Percentiles rank a stretch among this genome's conserved stretches.
These are phyloP conservation scores for Aphis gossypii DNA, from an alignment of 1,140 invertebrate species.

Conservation along the genomic window DNA sequence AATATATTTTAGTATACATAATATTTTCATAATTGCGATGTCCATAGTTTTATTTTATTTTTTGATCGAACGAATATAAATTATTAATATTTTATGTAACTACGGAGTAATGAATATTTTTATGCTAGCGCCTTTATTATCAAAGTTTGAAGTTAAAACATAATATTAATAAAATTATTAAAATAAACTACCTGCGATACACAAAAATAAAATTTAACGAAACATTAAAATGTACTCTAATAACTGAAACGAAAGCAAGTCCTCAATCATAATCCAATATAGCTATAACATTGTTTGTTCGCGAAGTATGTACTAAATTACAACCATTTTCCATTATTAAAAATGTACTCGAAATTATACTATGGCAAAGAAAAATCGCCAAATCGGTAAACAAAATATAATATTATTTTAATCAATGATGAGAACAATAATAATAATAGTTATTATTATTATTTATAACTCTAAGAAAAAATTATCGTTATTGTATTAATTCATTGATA, in stretches of 20 bases:
- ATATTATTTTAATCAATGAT: not conserved
- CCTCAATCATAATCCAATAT: conserved; percentile 4
- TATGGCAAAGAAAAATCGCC: not conserved
- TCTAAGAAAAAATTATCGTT: not conserved
- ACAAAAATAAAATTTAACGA: not conserved
- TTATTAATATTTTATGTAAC: not conserved
- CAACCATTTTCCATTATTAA: conserved; percentile 11
- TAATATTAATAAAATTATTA: not conserved
- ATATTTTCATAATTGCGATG: not conserved
- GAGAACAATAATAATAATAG: not conserved
- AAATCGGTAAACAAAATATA: not conserved
- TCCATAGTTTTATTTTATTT: not conserved
- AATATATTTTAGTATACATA: not conserved
- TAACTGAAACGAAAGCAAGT: not conserved
- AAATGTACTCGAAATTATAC: not conserved
- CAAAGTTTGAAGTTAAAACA: not conserved
- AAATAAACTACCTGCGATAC: not conserved
- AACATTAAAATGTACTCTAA: conserved; percentile 11
- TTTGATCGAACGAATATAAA: not conserved
- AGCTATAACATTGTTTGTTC: not conserved
- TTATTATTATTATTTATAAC: not conserved
- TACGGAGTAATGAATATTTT: not conserved
- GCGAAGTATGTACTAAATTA: not conserved
- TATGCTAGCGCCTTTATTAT: not conserved
- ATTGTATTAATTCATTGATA: not conserved